These are phyloP conservation scores for Sipunculus nudus DNA, from an alignment of 2,888 invertebrate species.

Conservation along the genomic window DNA sequence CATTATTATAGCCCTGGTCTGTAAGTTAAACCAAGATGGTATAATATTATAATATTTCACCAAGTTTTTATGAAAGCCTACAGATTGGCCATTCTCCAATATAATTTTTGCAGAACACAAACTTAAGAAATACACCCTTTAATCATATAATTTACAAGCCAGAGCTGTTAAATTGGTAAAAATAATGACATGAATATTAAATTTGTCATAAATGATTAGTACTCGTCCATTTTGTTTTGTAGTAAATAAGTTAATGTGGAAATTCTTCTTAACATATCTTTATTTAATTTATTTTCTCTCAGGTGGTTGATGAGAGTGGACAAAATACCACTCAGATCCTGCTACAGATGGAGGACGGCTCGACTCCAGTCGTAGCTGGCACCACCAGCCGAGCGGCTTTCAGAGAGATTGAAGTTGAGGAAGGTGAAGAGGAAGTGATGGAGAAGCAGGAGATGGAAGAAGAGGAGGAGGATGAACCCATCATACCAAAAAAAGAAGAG, in stretches of 20 bases:
- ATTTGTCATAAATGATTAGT: not conserved
- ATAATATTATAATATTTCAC: too few species aligned
- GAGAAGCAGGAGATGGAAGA: constrained; percentile 16
- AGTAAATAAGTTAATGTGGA: constrained; percentile 3
- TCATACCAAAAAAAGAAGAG: not conserved
- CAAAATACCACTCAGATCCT: constrained; percentile 25
- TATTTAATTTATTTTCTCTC: not conserved
- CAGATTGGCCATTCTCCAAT: too few species aligned
- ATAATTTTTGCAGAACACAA: too few species aligned
- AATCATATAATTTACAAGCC: too few species aligned
- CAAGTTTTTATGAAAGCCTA: too few species aligned
- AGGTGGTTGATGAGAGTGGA: constrained; percentile 16
- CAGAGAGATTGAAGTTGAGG: not conserved
- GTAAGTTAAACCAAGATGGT: too few species aligned
- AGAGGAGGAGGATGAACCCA: constrained; percentile 38
- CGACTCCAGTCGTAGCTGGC: not conserved
- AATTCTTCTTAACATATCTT: not conserved
- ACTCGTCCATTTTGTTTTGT: not conserved
- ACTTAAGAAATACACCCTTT: too few species aligned
- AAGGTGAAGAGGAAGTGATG: not conserved
- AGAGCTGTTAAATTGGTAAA: not conserved
- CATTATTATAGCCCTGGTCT: too few species aligned
- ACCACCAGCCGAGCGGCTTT: not conserved
- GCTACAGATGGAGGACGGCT: constrained; percentile 52
- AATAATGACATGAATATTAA: not conserved